Evolutionary conservation across 2,888 invertebrate species (phyloP).

Genomic region (Suillia variegata): DNA sequence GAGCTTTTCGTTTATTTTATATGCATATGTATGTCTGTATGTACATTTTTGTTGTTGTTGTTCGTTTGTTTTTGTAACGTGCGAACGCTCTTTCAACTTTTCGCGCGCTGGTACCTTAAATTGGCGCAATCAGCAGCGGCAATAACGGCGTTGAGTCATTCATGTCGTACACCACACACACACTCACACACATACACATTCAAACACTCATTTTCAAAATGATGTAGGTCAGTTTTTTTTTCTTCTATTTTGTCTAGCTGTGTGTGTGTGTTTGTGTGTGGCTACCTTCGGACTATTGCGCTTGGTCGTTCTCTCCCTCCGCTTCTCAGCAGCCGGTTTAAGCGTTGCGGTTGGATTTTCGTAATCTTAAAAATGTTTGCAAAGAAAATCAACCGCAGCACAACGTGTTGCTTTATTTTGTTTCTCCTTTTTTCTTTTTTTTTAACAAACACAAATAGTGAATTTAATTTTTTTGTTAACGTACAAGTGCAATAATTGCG

Average conservation of each 20-base stretch:
- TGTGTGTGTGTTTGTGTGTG: not conserved
- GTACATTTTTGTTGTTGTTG: too few species aligned
- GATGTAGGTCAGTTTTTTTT: constrained; percentile 49
- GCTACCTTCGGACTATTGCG: not conserved
- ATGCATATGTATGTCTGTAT: too few species aligned
- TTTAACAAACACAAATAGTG: constrained; percentile 13
- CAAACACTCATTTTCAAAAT: constrained; percentile 33
- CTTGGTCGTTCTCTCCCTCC: not conserved
- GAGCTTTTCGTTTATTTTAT: too few species aligned
- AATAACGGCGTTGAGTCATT: too few species aligned
- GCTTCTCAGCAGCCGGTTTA: not conserved
- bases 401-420: constrained; percentile 6
- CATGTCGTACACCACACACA: not conserved
- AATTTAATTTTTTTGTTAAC: constrained; percentile 18
- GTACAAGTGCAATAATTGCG: constrained; percentile 22
- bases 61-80: too few species aligned
- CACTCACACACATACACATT: constrained; percentile 16
- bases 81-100: too few species aligned
- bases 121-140: not conserved
- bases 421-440: not conserved
- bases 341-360: not conserved
- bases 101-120: not conserved
- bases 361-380: not conserved
- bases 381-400: not conserved
- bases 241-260: constrained; percentile 19